These are phyloP conservation scores for Poecile montanus DNA, from an alignment of 2,797 vertebrate genomes.

Conservation along the genomic window DNA sequence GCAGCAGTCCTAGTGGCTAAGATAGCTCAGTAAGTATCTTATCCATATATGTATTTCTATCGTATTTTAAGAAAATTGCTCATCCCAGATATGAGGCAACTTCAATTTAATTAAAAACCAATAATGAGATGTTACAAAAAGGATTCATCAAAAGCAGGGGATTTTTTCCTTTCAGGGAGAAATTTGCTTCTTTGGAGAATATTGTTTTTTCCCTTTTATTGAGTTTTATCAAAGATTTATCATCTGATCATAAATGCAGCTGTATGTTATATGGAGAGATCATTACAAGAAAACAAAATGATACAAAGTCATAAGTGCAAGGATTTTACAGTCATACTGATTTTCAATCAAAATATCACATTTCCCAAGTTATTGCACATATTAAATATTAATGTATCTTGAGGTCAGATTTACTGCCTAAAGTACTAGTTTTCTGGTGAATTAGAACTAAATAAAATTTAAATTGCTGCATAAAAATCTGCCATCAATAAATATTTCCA, in stretches of 20 bases:
- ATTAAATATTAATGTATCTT: constrained; percentile 31
- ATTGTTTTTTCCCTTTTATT: neutral
- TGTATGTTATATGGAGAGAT: neutral
- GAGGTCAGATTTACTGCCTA: constrained; percentile 15
- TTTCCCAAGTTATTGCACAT: neutral
- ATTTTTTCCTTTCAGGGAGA: neutral
- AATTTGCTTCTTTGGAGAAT: neutral
- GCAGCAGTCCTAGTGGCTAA: constrained; percentile 89
- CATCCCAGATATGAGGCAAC: neutral
- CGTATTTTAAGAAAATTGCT: neutral
- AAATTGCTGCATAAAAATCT: neutral
- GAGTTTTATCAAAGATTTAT: neutral
- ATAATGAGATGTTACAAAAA: neutral
- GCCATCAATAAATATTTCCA: constrained; percentile 16
- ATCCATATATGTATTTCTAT: neutral
- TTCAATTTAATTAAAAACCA: neutral
- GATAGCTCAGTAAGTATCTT: constrained; percentile 89
- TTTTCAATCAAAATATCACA: constrained; percentile 43
- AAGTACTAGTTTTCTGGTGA: constrained; percentile 30
- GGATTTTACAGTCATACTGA: constrained; percentile 21
- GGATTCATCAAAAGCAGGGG: neutral
- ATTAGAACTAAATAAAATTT: constrained; percentile 32
- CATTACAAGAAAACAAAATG: constrained; percentile 26
- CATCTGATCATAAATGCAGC: constrained; percentile 3
- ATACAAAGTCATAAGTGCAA: neutral